Evolutionary conservation across 1,140 invertebrate species (phyloP).

Genomic region (Caerostris darwini): DNA sequence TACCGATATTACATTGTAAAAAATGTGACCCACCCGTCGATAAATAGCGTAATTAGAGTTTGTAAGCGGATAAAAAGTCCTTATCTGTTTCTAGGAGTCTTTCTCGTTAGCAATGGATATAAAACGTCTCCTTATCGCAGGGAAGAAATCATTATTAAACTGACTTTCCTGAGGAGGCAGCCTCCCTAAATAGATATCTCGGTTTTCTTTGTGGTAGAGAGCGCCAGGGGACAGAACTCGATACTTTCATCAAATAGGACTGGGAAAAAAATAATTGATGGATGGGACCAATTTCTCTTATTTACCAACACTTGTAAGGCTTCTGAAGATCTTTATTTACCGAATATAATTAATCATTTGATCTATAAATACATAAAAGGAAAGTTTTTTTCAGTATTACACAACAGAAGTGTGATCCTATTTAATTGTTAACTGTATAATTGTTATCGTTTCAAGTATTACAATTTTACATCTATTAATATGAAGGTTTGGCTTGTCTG

Average conservation of each 20-base stretch:
- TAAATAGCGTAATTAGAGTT: constrained; percentile 9
- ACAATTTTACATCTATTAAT: too few species aligned
- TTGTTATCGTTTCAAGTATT: too few species aligned
- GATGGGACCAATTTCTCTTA: background rate
- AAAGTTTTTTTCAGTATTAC: too few species aligned
- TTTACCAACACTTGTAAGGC: background rate
- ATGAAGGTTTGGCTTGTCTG: too few species aligned
- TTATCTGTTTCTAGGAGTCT: background rate
- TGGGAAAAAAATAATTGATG: background rate
- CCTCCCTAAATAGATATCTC: background rate
- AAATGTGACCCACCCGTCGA: background rate
- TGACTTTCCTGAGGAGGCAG: background rate
- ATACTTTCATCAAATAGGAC: background rate
- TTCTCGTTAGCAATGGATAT: background rate
- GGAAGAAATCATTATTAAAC: background rate
- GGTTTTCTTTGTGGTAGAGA: background rate
- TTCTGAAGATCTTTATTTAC: too few species aligned
- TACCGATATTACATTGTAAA: too few species aligned
- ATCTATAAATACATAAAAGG: too few species aligned
- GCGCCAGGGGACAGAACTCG: background rate
- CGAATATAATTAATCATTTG: too few species aligned
- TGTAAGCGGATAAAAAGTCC: background rate
- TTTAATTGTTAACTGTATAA: too few species aligned
- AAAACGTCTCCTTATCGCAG: background rate
- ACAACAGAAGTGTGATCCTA: too few species aligned